Percentiles rank a stretch among this genome's conserved stretches.
These are phyloP conservation scores for Gerris lacustris DNA, from an alignment of 2,888 invertebrate genomes.

Conservation along the genomic window DNA sequence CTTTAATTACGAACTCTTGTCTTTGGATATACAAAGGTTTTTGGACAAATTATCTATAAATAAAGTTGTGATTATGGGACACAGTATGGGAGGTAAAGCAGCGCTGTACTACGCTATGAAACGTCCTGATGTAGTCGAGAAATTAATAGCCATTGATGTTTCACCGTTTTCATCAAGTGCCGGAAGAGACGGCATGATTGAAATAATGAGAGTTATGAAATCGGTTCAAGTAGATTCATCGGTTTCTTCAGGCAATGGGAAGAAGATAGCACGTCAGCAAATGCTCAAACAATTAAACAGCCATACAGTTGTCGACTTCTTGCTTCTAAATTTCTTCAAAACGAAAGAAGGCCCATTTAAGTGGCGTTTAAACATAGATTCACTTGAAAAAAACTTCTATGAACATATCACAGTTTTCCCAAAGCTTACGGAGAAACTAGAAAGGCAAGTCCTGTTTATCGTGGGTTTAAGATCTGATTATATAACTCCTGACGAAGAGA, in stretches of 20 bases:
- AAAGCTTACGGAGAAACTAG: slow-evolving; percentile 38
- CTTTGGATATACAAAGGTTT: slow-evolving; percentile 56
- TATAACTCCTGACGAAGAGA: slow-evolving; percentile 45
- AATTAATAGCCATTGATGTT: slow-evolving; percentile 49
- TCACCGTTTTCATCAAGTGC: slow-evolving; percentile 53
- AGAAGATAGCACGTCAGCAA: slow-evolving; percentile 50
- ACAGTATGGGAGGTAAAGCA: slow-evolving; percentile 89
- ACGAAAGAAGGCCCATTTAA: slow-evolving; percentile 48
- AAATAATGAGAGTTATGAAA: slow-evolving; percentile 54
- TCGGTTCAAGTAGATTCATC: slow-evolving; percentile 47
- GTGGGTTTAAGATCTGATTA: slow-evolving; percentile 71
- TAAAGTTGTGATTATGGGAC: slow-evolving; percentile 64
- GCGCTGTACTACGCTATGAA: slow-evolving; percentile 70
- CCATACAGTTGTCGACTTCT: slow-evolving; percentile 45
- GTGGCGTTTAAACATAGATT: slow-evolving; percentile 71
- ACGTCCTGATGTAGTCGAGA: slow-evolving; percentile 37
- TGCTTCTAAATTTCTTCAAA: slow-evolving; percentile 72
- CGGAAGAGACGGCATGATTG: slow-evolving; percentile 48
- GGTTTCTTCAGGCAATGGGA: slow-evolving; percentile 55
- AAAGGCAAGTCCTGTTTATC: slow-evolving; percentile 67
- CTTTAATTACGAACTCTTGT: slow-evolving; percentile 62
- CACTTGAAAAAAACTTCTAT: slow-evolving; percentile 53
- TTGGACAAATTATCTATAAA: slow-evolving; percentile 50
- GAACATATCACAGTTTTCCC: slow-evolving; percentile 54
- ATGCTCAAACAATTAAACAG: slow-evolving; percentile 35